phyloP scores from a whole-genome alignment of 1,140 invertebrate genomes.

The Megalonaias nervosa region DNA sequence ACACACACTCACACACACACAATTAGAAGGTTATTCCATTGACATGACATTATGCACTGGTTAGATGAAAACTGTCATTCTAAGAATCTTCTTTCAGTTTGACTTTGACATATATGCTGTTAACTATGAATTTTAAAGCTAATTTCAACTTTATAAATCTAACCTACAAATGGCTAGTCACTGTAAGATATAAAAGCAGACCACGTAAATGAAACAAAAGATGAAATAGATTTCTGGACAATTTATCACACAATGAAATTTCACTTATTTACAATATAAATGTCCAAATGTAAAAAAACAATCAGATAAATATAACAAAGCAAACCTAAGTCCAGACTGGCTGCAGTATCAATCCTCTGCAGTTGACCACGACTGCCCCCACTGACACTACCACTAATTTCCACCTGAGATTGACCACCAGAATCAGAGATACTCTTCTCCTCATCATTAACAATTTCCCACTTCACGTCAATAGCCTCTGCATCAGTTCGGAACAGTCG shows the following conservation, averaged over 20 bases:
- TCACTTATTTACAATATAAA: neutral
- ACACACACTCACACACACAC: neutral
- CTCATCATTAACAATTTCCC: slow-evolving; percentile 94
- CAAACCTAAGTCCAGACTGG: slow-evolving; percentile 57
- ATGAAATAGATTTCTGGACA: neutral
- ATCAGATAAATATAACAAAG: neutral
- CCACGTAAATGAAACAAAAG: too few species aligned
- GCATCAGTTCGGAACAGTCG: slow-evolving; percentile 91
- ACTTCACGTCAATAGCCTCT: slow-evolving; percentile 90
- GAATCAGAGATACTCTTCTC: slow-evolving; percentile 57
- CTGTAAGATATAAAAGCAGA: neutral
- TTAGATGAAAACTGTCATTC: neutral
- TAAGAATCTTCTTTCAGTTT: neutral
- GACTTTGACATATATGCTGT: neutral
- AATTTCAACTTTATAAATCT: neutral
- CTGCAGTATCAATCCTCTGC: slow-evolving; percentile 42
- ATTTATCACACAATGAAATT: neutral
- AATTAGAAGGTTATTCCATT: neutral
- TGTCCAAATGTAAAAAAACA: neutral
- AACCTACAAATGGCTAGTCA: neutral
- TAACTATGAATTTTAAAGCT: neutral
- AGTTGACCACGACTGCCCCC: slow-evolving; percentile 31
- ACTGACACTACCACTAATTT: slow-evolving; percentile 17
- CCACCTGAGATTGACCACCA: slow-evolving; percentile 21
- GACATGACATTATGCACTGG: neutral